A percentile compares a stretch with the other conserved stretches of the same genome.
Conservation (phyloP, 2,888 invertebrate species). For the Axea sp. region DNA sequence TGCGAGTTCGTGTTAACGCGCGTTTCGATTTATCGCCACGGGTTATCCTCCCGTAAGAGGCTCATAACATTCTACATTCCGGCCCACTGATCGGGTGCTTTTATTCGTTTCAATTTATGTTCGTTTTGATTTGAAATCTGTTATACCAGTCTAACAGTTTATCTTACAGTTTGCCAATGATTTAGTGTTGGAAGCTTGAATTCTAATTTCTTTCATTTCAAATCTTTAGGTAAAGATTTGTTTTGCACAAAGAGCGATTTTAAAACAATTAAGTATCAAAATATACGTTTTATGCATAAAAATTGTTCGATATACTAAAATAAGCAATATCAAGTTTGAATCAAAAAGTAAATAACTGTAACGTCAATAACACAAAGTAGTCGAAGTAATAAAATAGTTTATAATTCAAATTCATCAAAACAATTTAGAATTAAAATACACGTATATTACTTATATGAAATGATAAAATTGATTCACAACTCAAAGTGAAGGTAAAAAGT, state of each 20-base stretch:
- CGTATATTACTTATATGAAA: too few relatives aligned
- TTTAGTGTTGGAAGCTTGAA: slow-evolving; percentile 29
- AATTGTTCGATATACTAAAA: too few relatives aligned
- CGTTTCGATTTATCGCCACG: slow-evolving; percentile 44
- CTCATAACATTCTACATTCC: slow-evolving; percentile 49
- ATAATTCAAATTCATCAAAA: too few relatives aligned
- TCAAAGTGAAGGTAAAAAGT: background rate
- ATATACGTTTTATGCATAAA: too few relatives aligned
- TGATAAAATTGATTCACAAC: background rate
- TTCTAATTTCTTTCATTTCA: slow-evolving; percentile 42
- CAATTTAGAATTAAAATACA: too few relatives aligned
- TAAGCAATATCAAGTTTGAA: too few relatives aligned
- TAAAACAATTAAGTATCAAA: too few relatives aligned
- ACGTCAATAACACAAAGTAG: too few relatives aligned
- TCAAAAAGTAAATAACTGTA: too few relatives aligned
- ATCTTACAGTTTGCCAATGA: slow-evolving; percentile 39
- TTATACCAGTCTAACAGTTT: slow-evolving; percentile 42
- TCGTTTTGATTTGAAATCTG: slow-evolving; percentile 53
- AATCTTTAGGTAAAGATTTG: too few relatives aligned
- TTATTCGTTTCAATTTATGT: slow-evolving; percentile 48
- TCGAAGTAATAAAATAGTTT: too few relatives aligned
- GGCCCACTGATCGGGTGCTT: slow-evolving; percentile 47
- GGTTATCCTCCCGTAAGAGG: slow-evolving; percentile 44
- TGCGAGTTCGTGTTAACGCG: slow-evolving; percentile 70
- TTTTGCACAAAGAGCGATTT: too few relatives aligned